These are phyloP conservation scores for Caenorhabditis sp. DNA, from an alignment of 2,888 invertebrate species.

Conservation along the genomic window DNA sequence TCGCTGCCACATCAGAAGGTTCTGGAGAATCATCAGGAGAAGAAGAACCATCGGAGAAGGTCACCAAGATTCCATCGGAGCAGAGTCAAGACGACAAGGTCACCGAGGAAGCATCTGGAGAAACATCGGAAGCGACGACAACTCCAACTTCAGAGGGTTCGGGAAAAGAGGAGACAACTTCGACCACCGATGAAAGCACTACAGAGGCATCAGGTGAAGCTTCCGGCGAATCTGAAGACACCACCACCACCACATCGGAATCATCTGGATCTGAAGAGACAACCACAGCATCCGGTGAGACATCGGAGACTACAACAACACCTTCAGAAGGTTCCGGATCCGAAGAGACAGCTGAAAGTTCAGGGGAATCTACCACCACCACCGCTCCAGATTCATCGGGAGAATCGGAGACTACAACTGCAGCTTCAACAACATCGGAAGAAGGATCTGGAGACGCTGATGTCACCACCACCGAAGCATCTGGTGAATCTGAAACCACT, in stretches of 20 bases:
- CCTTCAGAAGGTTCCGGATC: conserved; percentile 6
- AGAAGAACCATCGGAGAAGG: not conserved
- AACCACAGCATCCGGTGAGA: conserved; percentile 7
- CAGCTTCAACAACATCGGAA: not conserved
- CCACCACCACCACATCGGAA: too few relatives aligned
- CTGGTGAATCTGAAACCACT: conserved; percentile 7
- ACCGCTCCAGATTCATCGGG: not conserved
- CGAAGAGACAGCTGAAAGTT: too few relatives aligned
- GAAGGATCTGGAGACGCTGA: not conserved
- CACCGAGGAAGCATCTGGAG: conserved; percentile 7
- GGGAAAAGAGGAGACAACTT: conserved; percentile 17
- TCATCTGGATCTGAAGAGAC: too few relatives aligned
- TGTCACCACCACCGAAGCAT: not conserved
- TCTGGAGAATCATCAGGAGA: conserved; percentile 1
- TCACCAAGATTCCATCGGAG: conserved; percentile 3
- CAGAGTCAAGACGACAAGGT: not conserved
- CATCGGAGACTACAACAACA: not conserved
- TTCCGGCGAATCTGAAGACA: too few relatives aligned
- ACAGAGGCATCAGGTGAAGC: too few relatives aligned
- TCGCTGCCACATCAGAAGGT: conserved; percentile 10
- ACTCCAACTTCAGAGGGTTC: conserved; percentile 11
- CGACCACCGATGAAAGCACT: too few relatives aligned
- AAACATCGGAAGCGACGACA: not conserved
- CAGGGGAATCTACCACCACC: conserved; percentile 11
- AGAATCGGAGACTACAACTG: not conserved